Evolutionary conservation across 23 tunicate species (phyloP).

Genomic region (Halocynthia roretzi): DNA sequence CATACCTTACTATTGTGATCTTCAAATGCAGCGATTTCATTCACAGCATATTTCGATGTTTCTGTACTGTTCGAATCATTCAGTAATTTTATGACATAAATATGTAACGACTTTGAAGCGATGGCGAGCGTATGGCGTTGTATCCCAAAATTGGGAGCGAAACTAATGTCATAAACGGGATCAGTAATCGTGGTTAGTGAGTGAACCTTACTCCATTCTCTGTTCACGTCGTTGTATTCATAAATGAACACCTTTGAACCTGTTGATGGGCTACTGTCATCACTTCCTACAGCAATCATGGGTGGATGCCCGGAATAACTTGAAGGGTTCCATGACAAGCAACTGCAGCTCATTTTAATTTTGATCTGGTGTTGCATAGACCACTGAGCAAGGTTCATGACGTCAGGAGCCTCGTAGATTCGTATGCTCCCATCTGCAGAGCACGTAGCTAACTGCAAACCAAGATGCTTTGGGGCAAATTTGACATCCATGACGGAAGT

Average conservation of each 20-base stretch:
- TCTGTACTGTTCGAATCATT: conserved; percentile 19
- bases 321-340: conserved; percentile 90
- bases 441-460: conserved; percentile 75
- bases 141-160: conserved; percentile 75
- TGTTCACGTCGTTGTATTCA: conserved; percentile 48
- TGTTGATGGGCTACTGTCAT: conserved; percentile 43
- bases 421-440: conserved; percentile 65
- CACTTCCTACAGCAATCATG: conserved; percentile 92
- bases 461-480: conserved; percentile 90
- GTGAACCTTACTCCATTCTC: conserved; percentile 68
- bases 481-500: conserved; percentile 82
- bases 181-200: conserved; percentile 63
- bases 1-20: conserved; percentile 44
- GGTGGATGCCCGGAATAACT: conserved; percentile 50
- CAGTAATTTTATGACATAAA: conserved; percentile 43
- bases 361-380: conserved; percentile 54
- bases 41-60: conserved; percentile 10
- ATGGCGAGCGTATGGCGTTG: conserved; percentile 64
- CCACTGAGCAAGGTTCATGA: conserved; percentile 82
- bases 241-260: conserved; percentile 86
- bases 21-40: conserved; percentile 24
- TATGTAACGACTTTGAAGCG: conserved; percentile 68
- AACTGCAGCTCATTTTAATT: conserved; percentile 60
- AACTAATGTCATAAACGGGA: conserved; percentile 63
- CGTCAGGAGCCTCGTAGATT: conserved; percentile 90